Evolutionary conservation across 2,797 vertebrate species (phyloP).

Genomic region (Botia almorhae): DNA sequence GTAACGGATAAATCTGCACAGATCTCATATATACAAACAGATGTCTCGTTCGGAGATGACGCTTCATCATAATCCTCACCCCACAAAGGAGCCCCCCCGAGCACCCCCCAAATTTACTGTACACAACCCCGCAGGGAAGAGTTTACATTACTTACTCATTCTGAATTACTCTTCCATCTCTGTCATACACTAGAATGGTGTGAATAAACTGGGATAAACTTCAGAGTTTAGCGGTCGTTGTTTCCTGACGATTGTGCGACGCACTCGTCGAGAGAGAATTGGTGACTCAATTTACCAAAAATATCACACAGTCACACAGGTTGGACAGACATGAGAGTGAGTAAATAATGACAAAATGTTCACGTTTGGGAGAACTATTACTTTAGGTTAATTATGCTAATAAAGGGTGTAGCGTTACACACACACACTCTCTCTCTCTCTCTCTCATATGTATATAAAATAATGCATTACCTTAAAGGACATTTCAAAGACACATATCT

Average conservation of each 20-base stretch:
- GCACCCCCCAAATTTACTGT: slow-evolving; percentile 5
- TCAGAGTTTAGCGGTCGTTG: background rate
- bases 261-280: background rate
- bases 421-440: no score
- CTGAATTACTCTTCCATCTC: slow-evolving; percentile 14
- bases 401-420: no score
- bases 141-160: slow-evolving; percentile 42
- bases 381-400: no score
- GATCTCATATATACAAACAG: slow-evolving; percentile 34
- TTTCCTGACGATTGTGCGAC: background rate
- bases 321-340: no score
- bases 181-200: background rate
- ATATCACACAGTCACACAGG: no score
- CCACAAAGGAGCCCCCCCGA: slow-evolving; percentile 21
- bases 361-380: no score
- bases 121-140: background rate
- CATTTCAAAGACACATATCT: slow-evolving; percentile 21
- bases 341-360: no score
- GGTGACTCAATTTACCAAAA: no score
- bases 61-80: slow-evolving; percentile 36
- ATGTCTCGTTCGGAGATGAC: slow-evolving; percentile 44
- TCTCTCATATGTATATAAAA: background rate
- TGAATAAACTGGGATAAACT: background rate
- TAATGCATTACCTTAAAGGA: background rate
- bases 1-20: slow-evolving; percentile 35